These are phyloP conservation scores for Drosophila ananassae DNA, from an alignment of 1,140 invertebrate species.

Conservation along the genomic window DNA sequence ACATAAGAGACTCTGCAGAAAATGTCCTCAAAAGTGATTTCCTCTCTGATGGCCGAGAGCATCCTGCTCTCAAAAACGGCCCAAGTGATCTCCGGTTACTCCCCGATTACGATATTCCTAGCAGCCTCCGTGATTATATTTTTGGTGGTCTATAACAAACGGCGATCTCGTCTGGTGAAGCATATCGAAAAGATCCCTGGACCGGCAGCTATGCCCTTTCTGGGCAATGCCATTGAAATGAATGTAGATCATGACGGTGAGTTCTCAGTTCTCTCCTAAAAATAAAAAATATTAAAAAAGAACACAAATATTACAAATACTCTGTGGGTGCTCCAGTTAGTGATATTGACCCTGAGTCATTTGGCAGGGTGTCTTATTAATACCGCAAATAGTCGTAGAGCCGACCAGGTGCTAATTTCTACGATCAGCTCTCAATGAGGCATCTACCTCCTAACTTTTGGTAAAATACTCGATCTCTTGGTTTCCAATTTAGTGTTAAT, in stretches of 20 bases:
- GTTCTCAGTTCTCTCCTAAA: constrained; percentile 15
- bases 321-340: constrained; percentile 39
- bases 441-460: constrained; percentile 2
- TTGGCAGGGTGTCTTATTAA: constrained; percentile 19
- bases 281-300: not conserved
- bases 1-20: constrained; percentile 10
- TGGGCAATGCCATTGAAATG: constrained; percentile 86
- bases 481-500: constrained; percentile 48
- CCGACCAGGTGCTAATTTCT: constrained; percentile 63
- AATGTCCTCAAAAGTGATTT: constrained; percentile 78
- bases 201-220: constrained; percentile 85
- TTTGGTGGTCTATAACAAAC: constrained; percentile 82
- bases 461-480: not conserved
- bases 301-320: constrained; percentile 1
- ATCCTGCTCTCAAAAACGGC: constrained; percentile 68
- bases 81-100: constrained; percentile 73
- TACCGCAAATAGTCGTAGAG: constrained; percentile 22
- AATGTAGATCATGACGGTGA: constrained; percentile 85
- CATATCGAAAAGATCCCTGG: constrained; percentile 86
- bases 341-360: constrained; percentile 64
- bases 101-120: constrained; percentile 72
- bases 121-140: constrained; percentile 62
- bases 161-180: constrained; percentile 81
- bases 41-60: constrained; percentile 76
- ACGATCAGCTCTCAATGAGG: constrained; percentile 29